Evolutionary conservation across 2,888 invertebrate species (phyloP), one percentile per base, ranked within the genome.

Genomic region (Invenusta paracnida): DNA sequence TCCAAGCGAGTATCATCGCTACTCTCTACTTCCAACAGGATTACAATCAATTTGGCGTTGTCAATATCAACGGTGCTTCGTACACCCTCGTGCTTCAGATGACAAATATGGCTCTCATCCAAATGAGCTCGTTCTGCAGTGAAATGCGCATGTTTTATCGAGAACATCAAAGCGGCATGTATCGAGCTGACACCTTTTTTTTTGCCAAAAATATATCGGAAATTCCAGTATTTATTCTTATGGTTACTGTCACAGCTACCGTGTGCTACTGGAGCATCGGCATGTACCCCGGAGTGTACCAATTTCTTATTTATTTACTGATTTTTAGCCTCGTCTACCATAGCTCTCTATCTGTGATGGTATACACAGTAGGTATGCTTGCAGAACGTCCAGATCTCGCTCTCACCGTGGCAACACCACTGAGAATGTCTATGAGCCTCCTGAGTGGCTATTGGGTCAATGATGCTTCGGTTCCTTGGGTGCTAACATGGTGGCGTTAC

Each of bases 371-470:
- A 90, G 96, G 96, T 0, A 96, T 96, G 89, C 93, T 94, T 0
- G 95, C 95, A 89, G 94, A 93, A 86, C 95, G 94, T 87, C 93
- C 95, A 1, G 94, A 95, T 81, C 95, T 96, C 94, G 96, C 96
- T 0, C 92, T 96, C 0, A 95, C 96, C 0, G 93, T 97, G 85
- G 95, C 96, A 0, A 96, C 96, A 0, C 95, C 96, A 1, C 93
- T 96, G 87, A 94, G 97, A 88, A 95, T 97, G 87, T 97, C 97
- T 0, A 95, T 97, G 91, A 93, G 97, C 91, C 92, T 97, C 1
- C 97, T 97, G 90, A 97, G 96, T 87, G 97, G 97, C 82, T 97
- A 96, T 93, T 96, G 96, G 92, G 93, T 97, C 81, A 97, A 96
- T 90, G 94, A 95, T 25, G 94, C 87, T 81, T 88, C 88, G 5